These are phyloP conservation scores for Druceiella hillmani DNA, from an alignment of 2,888 invertebrate genomes.

Conservation along the genomic window DNA sequence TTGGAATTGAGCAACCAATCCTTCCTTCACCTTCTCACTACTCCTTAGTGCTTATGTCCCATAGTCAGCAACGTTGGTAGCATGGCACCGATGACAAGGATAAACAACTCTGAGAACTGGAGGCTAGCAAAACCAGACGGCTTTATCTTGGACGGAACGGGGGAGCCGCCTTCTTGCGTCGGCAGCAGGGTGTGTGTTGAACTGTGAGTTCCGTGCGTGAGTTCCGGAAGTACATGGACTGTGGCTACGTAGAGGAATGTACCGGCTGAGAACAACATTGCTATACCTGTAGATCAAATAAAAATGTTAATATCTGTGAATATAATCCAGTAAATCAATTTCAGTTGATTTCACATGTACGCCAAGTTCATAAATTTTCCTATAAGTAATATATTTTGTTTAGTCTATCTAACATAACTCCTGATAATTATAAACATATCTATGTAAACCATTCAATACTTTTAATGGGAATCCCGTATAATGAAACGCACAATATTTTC, in stretches of 20 bases:
- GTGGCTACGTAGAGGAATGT: constrained; percentile 99
- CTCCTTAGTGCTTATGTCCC: constrained; percentile 77
- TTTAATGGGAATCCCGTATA: too few relatives aligned
- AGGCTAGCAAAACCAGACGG: constrained; percentile 50
- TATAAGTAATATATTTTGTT: too few relatives aligned
- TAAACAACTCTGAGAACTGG: constrained; percentile 70
- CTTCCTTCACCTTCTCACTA: too few relatives aligned
- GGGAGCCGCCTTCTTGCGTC: constrained; percentile 30
- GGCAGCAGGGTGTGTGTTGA: constrained; percentile 40
- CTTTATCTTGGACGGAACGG: constrained; percentile 24
- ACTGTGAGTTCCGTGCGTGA: constrained; percentile 58
- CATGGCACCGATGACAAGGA: constrained; percentile 81
- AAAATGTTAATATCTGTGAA: too few relatives aligned
- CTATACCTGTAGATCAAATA: constrained; percentile 56
- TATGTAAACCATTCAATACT: too few relatives aligned
- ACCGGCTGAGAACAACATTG: constrained; percentile 98
- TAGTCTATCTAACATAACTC: too few relatives aligned
- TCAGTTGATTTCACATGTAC: too few relatives aligned
- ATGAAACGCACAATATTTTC: too few relatives aligned
- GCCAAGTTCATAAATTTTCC: too few relatives aligned
- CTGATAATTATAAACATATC: too few relatives aligned
- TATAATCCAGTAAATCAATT: too few relatives aligned
- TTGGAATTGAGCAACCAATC: too few relatives aligned
- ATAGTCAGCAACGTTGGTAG: constrained; percentile 86
- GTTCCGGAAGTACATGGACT: constrained; percentile 95